A percentile compares a stretch with the other conserved stretches of the same genome.
phyloP scores from a whole-genome alignment of 2,113 vertebrate species.

The Oriolus oriolus region DNA sequence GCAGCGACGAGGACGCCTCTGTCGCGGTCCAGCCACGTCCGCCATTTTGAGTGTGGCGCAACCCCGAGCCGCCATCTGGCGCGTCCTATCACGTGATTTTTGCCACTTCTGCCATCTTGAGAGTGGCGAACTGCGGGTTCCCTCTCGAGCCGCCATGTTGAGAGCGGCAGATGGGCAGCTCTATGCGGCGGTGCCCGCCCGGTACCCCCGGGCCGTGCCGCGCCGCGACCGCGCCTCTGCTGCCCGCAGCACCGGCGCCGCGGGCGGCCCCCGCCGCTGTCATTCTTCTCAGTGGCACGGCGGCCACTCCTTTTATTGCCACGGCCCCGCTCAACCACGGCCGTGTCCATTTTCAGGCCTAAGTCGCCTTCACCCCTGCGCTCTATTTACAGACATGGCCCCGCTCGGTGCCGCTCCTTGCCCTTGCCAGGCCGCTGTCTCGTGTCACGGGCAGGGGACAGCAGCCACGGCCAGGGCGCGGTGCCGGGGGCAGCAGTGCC shows the following conservation, averaged over 20 bases:
- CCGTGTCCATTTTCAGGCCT: no score
- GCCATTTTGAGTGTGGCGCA: not conserved
- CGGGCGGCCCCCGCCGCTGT: not conserved
- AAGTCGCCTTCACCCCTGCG: not conserved
- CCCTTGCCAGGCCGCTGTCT: not conserved
- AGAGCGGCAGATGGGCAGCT: not conserved
- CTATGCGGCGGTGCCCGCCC: fast-evolving
- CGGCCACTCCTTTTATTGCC: no score
- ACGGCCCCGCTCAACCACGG: not conserved
- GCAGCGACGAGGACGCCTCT: fast-evolving
- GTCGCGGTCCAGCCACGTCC: fast-evolving
- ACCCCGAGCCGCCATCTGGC: fast-evolving
- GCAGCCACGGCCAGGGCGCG: not conserved
- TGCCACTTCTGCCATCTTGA: fast-evolving
- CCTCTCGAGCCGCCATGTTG: not conserved
- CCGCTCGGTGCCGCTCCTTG: not conserved
- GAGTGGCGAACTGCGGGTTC: not conserved
- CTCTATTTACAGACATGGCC: fast-evolving
- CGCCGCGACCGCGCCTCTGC: not conserved
- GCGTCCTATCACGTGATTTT: not conserved
- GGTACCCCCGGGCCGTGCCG: not conserved
- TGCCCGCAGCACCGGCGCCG: not conserved
- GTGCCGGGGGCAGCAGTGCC: not conserved
- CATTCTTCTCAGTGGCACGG: not conserved
- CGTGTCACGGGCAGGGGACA: not conserved